Base-by-base conservation (phyloP, 1,140 invertebrate genomes). In the Tyrophagus putrescentiae region DNA sequence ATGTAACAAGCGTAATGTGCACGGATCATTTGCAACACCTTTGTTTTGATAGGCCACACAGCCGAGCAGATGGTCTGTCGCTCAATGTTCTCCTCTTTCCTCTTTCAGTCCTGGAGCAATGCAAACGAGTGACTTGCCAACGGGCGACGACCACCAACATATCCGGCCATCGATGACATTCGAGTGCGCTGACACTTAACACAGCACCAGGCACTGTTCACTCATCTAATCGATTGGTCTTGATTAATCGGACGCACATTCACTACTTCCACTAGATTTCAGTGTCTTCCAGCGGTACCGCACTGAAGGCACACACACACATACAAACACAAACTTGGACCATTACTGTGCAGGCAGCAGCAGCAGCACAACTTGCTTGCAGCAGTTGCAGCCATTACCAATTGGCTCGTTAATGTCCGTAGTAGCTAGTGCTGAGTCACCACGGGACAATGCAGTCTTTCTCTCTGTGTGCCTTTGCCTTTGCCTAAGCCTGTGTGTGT, bases 221-320 rank as follows among this genome's bases (percentile, higher is more conserved):
- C 45, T 48, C 45, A 48, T 48, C 45, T 48, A 48, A 48, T 48
- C 45, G 45, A 48, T 48, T 48, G 45, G 45, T 48, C 45, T 48
- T 48, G 45, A 48, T 48, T 48, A 48, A 48, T 48, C 45, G 45
- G 31, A 48, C 7, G 45, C 18, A 18, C 7, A 13, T 7, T 48
- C 13, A 29, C 7, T 21, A 13, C 13, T 48, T 6, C 18, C 45
- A 48, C 45, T 7, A 7, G 7, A n/a, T n/a, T n/a, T n/a, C n/a
- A n/a, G n/a, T n/a, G n/a, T n/a, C n/a, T n/a, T n/a, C n/a, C n/a
- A n/a, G n/a, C n/a, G n/a, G n/a, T n/a, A n/a, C n/a, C n/a, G n/a
- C n/a, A n/a, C n/a, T n/a, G n/a, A n/a, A n/a, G n/a, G n/a, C n/a
- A n/a, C n/a, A n/a, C n/a, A n/a, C n/a, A n/a, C n/a, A n/a, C n/a